phyloP scores from a whole-genome alignment of 2,113 vertebrate species.

The Thermophis baileyi region DNA sequence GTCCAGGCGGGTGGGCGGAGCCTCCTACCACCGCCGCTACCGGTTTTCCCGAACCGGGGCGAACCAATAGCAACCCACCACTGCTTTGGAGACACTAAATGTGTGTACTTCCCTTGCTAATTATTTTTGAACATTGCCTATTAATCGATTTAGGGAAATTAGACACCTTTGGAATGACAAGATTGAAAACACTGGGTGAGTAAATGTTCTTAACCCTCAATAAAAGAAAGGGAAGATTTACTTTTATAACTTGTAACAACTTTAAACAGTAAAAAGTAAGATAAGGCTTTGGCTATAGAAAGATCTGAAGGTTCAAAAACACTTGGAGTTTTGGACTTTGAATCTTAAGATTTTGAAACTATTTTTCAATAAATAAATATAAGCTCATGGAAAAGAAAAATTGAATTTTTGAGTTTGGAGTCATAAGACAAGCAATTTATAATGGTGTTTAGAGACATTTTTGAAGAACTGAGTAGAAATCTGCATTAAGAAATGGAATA shows the following conservation, averaged over 20 bases:
- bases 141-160: not conserved
- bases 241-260: not conserved
- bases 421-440: not conserved
- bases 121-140: not conserved
- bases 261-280: not conserved
- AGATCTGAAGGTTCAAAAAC: not conserved
- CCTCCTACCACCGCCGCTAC: too few relatives aligned
- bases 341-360: not conserved
- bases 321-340: not conserved
- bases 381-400: not conserved
- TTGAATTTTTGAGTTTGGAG: not conserved
- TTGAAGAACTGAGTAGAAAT: not conserved
- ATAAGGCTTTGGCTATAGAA: not conserved
- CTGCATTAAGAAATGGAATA: not conserved
- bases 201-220: not conserved
- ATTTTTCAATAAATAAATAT: not conserved
- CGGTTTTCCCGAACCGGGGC: too few relatives aligned
- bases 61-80: too few relatives aligned
- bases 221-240: not conserved
- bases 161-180: too few relatives aligned
- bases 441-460: not conserved
- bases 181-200: not conserved
- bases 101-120: not conserved
- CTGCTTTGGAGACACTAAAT: not conserved
- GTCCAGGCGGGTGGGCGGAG: too few relatives aligned